phyloP scores from a whole-genome alignment of 1,140 invertebrate genomes.

The Pseudomyrmex sp. region DNA sequence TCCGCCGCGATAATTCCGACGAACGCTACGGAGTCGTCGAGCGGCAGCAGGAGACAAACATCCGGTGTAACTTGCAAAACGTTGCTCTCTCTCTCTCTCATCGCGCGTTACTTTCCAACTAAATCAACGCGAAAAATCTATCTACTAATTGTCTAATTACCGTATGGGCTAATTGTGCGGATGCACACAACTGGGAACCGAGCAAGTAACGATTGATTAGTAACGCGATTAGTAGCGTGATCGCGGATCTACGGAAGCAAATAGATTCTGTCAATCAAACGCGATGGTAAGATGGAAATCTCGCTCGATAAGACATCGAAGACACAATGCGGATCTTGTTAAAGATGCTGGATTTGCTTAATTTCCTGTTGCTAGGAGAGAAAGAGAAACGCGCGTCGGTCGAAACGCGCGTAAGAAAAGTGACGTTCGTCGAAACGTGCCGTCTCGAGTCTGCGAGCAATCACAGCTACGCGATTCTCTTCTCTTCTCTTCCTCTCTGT shows the following conservation, averaged over 20 bases:
- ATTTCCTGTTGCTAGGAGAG: not conserved
- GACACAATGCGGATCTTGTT: not conserved
- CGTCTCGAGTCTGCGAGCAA: slow-evolving; percentile 24
- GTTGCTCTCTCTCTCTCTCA: slow-evolving; percentile 19
- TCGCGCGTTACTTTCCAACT: slow-evolving; percentile 45
- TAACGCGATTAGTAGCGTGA: not conserved
- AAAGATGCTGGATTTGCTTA: not conserved
- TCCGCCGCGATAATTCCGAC: slow-evolving; percentile 58
- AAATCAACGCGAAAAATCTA: slow-evolving; percentile 7
- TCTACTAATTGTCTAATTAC: slow-evolving; percentile 17
- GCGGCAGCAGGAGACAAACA: slow-evolving; percentile 23
- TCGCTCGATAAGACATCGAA: not conserved
- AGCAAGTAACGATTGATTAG: not conserved
- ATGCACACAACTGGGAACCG: not conserved
- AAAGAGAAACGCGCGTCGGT: not conserved
- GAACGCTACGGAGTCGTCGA: slow-evolving; percentile 2
- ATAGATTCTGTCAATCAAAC: not conserved
- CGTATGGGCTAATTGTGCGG: not conserved
- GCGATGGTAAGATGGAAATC: not conserved
- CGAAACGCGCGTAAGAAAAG: slow-evolving; percentile 9
- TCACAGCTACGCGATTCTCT: slow-evolving; percentile 8
- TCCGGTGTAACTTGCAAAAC: slow-evolving; percentile 30
- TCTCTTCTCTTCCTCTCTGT: not conserved
- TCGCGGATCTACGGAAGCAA: not conserved
- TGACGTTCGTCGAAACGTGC: not conserved